Evolutionary conservation across 2,113 vertebrate genomes (phyloP).

Genomic region (Nicator chloris): DNA sequence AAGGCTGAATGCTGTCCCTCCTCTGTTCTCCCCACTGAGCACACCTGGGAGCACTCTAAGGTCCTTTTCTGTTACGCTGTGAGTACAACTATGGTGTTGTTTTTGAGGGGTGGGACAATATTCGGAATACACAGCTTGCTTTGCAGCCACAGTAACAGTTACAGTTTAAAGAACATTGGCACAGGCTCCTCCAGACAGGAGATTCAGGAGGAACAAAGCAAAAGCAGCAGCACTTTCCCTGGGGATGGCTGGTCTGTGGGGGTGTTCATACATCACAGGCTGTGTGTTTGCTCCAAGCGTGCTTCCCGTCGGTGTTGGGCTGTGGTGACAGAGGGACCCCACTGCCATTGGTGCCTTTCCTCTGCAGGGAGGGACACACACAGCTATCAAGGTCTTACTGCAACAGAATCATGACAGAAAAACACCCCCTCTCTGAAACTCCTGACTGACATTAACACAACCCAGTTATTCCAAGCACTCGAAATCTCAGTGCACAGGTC

Average conservation of each 20-base stretch:
- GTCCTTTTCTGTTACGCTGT: rapidly evolving
- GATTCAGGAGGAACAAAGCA: neutral
- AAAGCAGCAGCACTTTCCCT: neutral
- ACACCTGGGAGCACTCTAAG: rapidly evolving
- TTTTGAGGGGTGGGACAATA: rapidly evolving
- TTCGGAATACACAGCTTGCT: neutral
- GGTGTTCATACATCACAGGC: rapidly evolving
- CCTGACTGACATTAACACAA: neutral
- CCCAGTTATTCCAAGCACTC: neutral
- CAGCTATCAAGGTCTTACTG: neutral
- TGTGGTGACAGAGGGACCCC: neutral
- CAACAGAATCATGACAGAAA: neutral
- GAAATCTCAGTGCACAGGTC: neutral
- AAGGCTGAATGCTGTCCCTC: neutral
- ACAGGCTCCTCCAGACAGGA: neutral
- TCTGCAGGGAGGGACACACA: neutral
- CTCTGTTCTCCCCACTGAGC: neutral
- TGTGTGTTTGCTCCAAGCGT: neutral
- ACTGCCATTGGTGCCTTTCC: neutral
- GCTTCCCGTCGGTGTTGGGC: rapidly evolving
- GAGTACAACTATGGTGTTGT: rapidly evolving
- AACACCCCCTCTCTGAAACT: neutral
- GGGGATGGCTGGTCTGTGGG: neutral
- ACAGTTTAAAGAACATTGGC: neutral
- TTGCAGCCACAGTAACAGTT: neutral